Conservation (phyloP, 2,888 invertebrate genomes). For the Hydraecia micacea region DNA sequence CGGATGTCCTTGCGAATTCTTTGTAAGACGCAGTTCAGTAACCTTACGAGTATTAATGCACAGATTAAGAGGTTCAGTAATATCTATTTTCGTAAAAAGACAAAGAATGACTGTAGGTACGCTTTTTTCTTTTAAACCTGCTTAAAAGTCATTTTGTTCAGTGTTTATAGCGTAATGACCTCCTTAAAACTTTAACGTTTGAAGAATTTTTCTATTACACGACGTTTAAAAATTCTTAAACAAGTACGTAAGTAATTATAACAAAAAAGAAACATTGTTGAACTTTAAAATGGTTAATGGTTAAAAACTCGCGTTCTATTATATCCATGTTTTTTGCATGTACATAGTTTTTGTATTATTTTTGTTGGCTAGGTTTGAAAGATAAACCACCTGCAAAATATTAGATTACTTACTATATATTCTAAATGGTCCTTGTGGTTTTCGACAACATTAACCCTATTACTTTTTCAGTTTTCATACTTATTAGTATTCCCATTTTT, state of each 20-base stretch:
- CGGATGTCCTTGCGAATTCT: slow-evolving; percentile 34
- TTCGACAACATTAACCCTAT: not conserved
- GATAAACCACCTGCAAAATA: slow-evolving; percentile 22
- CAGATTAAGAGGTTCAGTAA: slow-evolving; percentile 18
- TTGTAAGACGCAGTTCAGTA: slow-evolving; percentile 36
- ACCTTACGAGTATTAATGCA: slow-evolving; percentile 26
- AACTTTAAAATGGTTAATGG: slow-evolving; percentile 27
- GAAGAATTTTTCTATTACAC: not conserved
- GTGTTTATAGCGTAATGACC: slow-evolving; percentile 11
- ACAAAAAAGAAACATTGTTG: slow-evolving; percentile 34
- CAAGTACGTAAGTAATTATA: slow-evolving; percentile 38
- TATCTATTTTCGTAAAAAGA: not conserved
- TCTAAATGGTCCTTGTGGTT: not conserved
- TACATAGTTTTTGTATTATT: slow-evolving; percentile 40
- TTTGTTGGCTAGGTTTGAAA: slow-evolving; percentile 12
- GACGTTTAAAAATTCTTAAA: slow-evolving; percentile 13
- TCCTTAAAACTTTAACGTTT: not conserved
- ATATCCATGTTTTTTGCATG: slow-evolving; percentile 41
- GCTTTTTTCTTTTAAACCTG: slow-evolving; percentile 3
- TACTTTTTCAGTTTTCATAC: not conserved
- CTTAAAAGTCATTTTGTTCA: not conserved
- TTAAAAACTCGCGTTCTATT: slow-evolving; percentile 32
- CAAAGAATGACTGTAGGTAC: not conserved
- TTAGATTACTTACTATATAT: not conserved
- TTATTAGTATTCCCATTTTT: not conserved